These are phyloP conservation scores for Phalacrocorax pelagicus DNA, from an alignment of 2,113 vertebrate genomes.

Conservation along the genomic window DNA sequence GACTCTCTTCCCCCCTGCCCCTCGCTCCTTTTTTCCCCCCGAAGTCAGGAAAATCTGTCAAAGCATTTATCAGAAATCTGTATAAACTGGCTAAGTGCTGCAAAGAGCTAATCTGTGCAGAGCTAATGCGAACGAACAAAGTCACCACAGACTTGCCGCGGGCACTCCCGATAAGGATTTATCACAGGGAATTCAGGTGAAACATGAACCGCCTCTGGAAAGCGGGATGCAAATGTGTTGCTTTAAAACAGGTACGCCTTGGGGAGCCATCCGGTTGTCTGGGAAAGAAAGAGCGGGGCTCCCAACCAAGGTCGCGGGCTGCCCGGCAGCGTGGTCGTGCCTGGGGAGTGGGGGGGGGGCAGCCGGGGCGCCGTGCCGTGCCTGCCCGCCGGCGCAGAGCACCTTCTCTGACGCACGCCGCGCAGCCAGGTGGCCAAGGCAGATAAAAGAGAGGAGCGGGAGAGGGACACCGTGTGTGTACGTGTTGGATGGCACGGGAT, in stretches of 20 bases:
- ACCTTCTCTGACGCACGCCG: accelerated
- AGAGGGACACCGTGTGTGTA: neutral
- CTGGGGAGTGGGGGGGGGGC: no score
- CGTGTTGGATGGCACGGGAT: accelerated
- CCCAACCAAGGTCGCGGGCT: neutral
- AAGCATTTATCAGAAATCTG: constrained; percentile 68
- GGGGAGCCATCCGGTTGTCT: accelerated
- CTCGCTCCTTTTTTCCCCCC: neutral
- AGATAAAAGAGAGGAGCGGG: neutral
- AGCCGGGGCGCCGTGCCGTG: no score
- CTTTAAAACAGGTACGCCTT: accelerated
- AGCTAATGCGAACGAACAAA: constrained; percentile 58
- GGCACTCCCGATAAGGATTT: constrained; percentile 63
- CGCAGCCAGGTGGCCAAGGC: neutral
- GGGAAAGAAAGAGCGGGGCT: neutral
- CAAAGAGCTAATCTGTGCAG: constrained; percentile 65
- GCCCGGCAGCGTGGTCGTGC: neutral
- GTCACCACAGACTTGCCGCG: constrained; percentile 43
- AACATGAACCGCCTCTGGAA: neutral
- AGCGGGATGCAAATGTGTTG: neutral
- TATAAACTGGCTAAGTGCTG: constrained; percentile 49
- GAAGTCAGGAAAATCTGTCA: constrained; percentile 67
- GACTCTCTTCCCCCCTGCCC: neutral
- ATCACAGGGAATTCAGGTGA: constrained; percentile 57
- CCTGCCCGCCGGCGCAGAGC: neutral